These are phyloP conservation scores for Lypha dubia DNA, from an alignment of 2,888 invertebrate genomes.

Conservation along the genomic window DNA sequence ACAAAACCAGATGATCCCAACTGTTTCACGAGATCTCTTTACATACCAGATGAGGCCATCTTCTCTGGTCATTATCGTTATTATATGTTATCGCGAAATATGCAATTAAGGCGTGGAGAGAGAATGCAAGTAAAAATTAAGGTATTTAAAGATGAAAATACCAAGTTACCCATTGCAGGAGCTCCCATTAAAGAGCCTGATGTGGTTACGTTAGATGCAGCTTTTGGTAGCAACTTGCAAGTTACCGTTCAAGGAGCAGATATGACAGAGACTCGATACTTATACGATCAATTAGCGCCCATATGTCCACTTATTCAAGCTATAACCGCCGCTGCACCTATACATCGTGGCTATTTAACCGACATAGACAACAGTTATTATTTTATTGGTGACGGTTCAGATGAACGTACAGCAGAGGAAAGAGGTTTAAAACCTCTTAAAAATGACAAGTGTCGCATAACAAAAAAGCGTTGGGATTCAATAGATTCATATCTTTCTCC, in stretches of 20 bases:
- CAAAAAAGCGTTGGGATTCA: constrained; percentile 98
- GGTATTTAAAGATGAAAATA: constrained; percentile 95
- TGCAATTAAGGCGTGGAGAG: constrained; percentile 94
- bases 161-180: constrained; percentile 92
- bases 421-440: constrained; percentile 90
- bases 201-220: constrained; percentile 98
- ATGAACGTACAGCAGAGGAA: constrained; percentile 98
- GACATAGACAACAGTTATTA: constrained; percentile 84
- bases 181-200: constrained; percentile 91
- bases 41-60: constrained; percentile 97
- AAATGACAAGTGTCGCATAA: constrained; percentile 91
- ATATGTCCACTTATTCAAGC: constrained; percentile 99
- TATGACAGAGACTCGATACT: constrained; percentile 95
- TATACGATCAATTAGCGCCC: constrained; percentile 98
- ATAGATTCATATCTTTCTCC: constrained; percentile 98
- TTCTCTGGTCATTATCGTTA: constrained; percentile 98
- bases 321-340: constrained; percentile 97
- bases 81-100: constrained; percentile 95
- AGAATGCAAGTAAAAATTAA: constrained; percentile 99
- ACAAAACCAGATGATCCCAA: constrained; percentile 88
- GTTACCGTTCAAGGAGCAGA: constrained; percentile 97
- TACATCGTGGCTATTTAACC: constrained; percentile 95
- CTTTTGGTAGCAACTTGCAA: constrained; percentile 98
- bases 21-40: constrained; percentile 92
- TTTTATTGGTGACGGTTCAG: constrained; percentile 85